Conservation (phyloP, 2,888 invertebrate species). For the Eupithecia vulgata region DNA sequence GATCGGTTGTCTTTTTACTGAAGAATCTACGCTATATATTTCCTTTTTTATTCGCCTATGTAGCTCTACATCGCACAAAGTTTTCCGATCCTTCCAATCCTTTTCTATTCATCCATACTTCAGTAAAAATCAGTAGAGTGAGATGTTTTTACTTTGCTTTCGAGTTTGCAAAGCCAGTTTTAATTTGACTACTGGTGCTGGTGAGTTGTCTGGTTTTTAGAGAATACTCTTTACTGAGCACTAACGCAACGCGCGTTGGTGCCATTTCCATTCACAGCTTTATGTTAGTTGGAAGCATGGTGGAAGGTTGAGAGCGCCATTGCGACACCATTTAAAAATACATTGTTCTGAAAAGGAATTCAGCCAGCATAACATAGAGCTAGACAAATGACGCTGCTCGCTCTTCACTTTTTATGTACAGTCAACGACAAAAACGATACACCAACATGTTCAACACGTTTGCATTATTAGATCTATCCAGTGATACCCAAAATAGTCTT, state of each 20-base stretch:
- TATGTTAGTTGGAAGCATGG: constrained; percentile 1
- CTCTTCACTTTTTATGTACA: constrained; percentile 6
- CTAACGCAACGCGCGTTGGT: background rate
- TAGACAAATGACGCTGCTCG: constrained; percentile 23
- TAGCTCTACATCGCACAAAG: background rate
- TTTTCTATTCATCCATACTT: background rate
- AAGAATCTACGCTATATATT: background rate
- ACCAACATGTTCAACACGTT: background rate
- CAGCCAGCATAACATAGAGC: constrained; percentile 22
- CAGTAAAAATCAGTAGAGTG: background rate
- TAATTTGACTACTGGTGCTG: background rate
- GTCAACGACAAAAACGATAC: background rate
- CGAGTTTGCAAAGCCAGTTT: background rate
- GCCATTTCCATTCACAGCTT: constrained; percentile 1
- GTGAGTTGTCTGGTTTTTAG: background rate
- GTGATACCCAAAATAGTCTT: background rate
- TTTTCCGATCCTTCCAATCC: background rate
- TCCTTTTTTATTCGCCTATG: no score
- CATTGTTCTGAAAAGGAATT: constrained; percentile 24
- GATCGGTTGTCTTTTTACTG: background rate
- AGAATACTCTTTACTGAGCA: background rate
- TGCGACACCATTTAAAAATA: constrained; percentile 25
- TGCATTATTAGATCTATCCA: no score
- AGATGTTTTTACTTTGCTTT: background rate
- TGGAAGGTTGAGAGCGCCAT: constrained; percentile 12